Base-by-base conservation (phyloP, 2,797 vertebrate species). In the Poecilia velifera region DNA sequence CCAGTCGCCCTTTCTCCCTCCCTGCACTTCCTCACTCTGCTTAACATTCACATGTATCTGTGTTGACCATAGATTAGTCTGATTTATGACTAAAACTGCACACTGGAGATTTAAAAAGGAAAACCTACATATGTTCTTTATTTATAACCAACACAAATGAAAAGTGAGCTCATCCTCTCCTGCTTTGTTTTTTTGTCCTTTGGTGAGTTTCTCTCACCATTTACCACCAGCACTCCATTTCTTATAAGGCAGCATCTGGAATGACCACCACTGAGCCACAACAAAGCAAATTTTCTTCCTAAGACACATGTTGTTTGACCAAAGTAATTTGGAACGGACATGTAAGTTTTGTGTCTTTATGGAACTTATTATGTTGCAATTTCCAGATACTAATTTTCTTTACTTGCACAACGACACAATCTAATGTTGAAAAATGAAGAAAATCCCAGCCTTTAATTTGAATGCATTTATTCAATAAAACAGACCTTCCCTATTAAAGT, bases 111-210 rank as follows among this genome's bases (percentile, higher is more conserved):
- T 95, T 91, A 93, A 94, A 94, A 95, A 77, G 85, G 83, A 93
- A 87, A 87, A 90, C 73, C 86, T 88, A 91, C 95, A 96, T 94
- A 93, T 95, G 95, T 95, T 96, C 92, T 87, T 91, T 95, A 96
- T 96, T 96, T 95, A 96, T 94, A 91, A 91, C 90, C 86, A 90
- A 93, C 86, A 92, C 91, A 93, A 94, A 95, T 95, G 92, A 95
- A 95, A 95, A 95, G 94, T 95, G 95, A 96, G 92, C 93, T 96
- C 94, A 95, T 95, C 92, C 85, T 93, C 91, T 87, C 85, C 59
- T 81, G 82, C 83, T 87, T 79, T 79, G 81, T 86, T 88, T 88
- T 34, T 73, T 79, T 74, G 84, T 87, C 74, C 74, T 72, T 86
- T 86, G 31, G 80, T 88, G 80, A 82, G 82, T 87, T 90, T 92